Evolutionary conservation across 2,888 invertebrate genomes (phyloP), one percentile per base, ranked within the genome.

Genomic region (Oligia fasciuncula): DNA sequence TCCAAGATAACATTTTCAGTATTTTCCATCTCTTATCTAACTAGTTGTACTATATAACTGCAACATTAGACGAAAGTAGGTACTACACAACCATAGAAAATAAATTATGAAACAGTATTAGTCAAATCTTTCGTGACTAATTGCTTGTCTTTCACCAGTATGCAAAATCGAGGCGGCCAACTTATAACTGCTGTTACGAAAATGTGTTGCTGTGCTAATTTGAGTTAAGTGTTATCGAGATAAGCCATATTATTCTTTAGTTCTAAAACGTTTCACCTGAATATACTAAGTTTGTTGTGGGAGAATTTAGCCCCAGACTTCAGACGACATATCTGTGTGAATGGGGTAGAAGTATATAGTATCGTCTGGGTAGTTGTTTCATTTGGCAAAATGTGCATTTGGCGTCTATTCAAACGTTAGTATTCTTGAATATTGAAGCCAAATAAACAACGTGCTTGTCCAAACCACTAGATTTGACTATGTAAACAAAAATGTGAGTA

Each of bases 371-470:
- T 90, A 91, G 93, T 94, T 93, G 93, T 94, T 93, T 92, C 91
- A 92, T 93, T 95, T 95, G 95, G 95, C 95, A 94, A 94, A 93
- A 93, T 94, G 88, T 95, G 93, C 94, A 94, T 93, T 95, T 96
- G 96, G 96, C 96, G 90, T 82, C 81, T 87, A 88, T 95, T 96
- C 96, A 96, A 96, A 92, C 89, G 87, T 81, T 75, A 70, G 78
- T 91, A 93, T 93, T 92, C 91, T 91, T 91, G 91, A 89, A 92
- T 89, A 91, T 91, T 88, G 85, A 87, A 91, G 93, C 93, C 91
- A 94, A 95, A 93, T 91, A 94, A 94, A 93, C 91, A 93, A 87
- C 85, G 85, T 92, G 91, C 91, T 91, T 91, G 92, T 91, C 85
- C 90, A 76, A 81, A 85, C 80, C 76, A 85, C 73, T 86, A 81